Evolutionary conservation across 2,113 vertebrate genomes (phyloP), one percentile per base, ranked within the genome.

Genomic region (Recurvirostra avosetta): DNA sequence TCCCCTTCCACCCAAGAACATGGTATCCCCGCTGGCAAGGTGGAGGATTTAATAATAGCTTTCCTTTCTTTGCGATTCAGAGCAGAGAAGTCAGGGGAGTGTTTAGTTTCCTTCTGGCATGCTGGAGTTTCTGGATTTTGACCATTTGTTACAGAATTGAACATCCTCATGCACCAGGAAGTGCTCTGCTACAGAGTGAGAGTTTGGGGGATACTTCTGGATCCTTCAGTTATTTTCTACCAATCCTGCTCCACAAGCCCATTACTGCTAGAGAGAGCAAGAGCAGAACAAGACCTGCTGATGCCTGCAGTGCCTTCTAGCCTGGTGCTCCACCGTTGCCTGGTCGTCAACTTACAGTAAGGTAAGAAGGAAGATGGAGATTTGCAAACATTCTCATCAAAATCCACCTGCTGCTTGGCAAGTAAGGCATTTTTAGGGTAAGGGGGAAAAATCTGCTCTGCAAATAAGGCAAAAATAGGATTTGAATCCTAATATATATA

Each of bases 211-310:
- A 47, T 66, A 18, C 45, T 88, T 47, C 63, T n/a, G 41, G 41
- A 80, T 47, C 22, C 8, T 62, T 49, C 29, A 11, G 19, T 32
- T 74, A 25, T 73, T 88, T 89, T 61, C 20, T 68, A 4, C 43
- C 1, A 0, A 1, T 49, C 2, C 2, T 72, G 16, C 52, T 85
- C 67, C 40, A 59, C 26, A 45, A 25, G 2, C 14, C 9, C 7
- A 36, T 3, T 49, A 49, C 21, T 86, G 15, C 34, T 41, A n/a
- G 18, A 63, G 9, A 77, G 5, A 58, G 30, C 63, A 86, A 65
- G 30, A 83, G 22, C 9, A 83, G 30, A 79, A 30, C 19, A 63
- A 79, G 40, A 14, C 17, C 18, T 59, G 17, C 20, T 56, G 43
- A 65, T 6, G 12, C 3, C 30, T 19, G 8, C 30, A 43, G 17